phyloP scores from a whole-genome alignment of 2,113 vertebrate species.

The Crocuta crocuta region DNA sequence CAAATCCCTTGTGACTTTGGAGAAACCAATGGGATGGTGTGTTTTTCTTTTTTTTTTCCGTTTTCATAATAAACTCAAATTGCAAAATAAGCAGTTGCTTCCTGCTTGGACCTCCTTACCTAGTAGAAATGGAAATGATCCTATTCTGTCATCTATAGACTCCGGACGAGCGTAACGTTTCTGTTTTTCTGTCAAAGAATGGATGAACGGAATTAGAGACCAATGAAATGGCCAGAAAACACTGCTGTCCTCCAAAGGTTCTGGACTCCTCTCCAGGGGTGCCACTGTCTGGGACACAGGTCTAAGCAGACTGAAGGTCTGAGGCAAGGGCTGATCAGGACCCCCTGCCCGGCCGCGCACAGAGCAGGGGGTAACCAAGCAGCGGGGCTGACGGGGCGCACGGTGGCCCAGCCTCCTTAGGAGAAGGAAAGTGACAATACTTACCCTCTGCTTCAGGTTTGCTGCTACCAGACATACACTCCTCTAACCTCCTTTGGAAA shows the following conservation, averaged over 20 bases:
- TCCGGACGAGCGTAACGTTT: not conserved
- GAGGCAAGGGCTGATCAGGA: accelerated
- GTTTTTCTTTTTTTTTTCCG: too few species aligned
- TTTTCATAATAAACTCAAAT: not conserved
- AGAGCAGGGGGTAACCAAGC: not conserved
- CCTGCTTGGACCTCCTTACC: not conserved
- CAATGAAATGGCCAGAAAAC: not conserved
- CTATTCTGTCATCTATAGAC: not conserved
- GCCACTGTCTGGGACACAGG: not conserved
- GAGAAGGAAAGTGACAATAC: not conserved
- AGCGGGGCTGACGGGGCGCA: accelerated
- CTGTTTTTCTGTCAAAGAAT: not conserved
- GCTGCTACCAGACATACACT: too few species aligned
- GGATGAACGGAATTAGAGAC: not conserved
- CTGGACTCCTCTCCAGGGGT: not conserved
- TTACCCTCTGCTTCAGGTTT: not conserved
- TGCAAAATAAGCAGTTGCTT: not conserved
- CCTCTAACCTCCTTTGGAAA: not conserved
- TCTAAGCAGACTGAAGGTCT: accelerated
- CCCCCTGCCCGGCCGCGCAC: accelerated
- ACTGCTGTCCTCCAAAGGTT: accelerated
- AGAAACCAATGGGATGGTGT: not conserved
- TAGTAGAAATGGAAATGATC: not conserved
- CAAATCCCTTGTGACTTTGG: not conserved
- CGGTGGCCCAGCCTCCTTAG: not conserved